These are phyloP conservation scores for Erebia ligea DNA, from an alignment of 2,888 invertebrate genomes.

Conservation along the genomic window DNA sequence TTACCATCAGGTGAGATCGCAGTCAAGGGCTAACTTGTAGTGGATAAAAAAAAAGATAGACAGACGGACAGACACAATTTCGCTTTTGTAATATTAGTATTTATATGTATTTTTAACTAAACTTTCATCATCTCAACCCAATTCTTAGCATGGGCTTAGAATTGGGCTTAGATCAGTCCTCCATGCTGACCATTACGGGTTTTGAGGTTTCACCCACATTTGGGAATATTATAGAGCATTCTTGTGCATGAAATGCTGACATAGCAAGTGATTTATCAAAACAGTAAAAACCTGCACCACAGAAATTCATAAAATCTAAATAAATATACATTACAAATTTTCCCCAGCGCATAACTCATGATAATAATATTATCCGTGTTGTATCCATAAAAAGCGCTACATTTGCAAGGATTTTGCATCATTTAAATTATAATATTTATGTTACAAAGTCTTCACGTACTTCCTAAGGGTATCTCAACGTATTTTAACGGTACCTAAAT, in stretches of 20 bases:
- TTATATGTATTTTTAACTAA: too few relatives aligned
- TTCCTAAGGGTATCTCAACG: slow-evolving; percentile 51
- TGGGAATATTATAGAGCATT: too few relatives aligned
- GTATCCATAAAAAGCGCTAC: slow-evolving; percentile 15
- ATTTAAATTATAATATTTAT: slow-evolving; percentile 21
- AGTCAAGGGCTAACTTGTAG: too few relatives aligned
- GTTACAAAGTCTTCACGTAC: slow-evolving; percentile 46
- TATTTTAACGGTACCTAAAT: slow-evolving; percentile 50
- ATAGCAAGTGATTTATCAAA: not conserved
- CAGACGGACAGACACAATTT: too few relatives aligned
- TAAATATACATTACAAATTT: slow-evolving; percentile 19
- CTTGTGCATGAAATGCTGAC: not conserved
- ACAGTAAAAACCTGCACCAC: not conserved
- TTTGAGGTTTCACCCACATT: too few relatives aligned
- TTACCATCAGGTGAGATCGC: too few relatives aligned
- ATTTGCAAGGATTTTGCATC: slow-evolving; percentile 12
- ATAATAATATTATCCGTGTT: slow-evolving; percentile 19
- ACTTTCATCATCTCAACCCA: too few relatives aligned
- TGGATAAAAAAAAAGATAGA: too few relatives aligned
- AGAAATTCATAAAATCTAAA: slow-evolving; percentile 15
- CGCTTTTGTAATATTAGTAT: too few relatives aligned
- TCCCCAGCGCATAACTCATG: slow-evolving; percentile 20
- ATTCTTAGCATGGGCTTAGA: too few relatives aligned
- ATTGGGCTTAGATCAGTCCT: too few relatives aligned
- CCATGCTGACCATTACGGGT: too few relatives aligned